phyloP scores from a whole-genome alignment of 2,888 invertebrate species.

The Aphodius sticticus region DNA sequence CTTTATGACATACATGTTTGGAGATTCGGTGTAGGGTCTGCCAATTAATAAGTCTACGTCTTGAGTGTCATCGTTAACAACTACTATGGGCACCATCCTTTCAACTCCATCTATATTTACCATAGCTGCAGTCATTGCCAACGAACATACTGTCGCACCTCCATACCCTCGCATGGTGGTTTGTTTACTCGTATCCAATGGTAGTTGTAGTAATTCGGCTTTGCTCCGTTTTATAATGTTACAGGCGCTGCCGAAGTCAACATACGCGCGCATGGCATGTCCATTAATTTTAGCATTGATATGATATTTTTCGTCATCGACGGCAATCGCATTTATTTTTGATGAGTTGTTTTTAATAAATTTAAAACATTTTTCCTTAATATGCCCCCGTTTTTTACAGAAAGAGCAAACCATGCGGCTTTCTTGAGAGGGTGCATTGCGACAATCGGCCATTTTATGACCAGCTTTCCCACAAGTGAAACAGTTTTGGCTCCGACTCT shows the following conservation, averaged over 20 bases:
- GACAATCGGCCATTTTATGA: slow-evolving; percentile 7
- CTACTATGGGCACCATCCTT: slow-evolving; percentile 21
- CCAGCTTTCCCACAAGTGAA: slow-evolving; percentile 17
- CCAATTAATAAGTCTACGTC: slow-evolving; percentile 25
- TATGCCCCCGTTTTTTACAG: background rate
- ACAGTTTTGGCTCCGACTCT: slow-evolving; percentile 8
- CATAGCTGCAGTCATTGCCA: slow-evolving; percentile 15
- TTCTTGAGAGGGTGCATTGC: background rate
- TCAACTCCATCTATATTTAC: slow-evolving; percentile 24
- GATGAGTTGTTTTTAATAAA: slow-evolving; percentile 15
- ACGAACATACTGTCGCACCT: slow-evolving; percentile 14
- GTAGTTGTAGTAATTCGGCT: slow-evolving; percentile 18
- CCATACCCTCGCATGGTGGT: slow-evolving; percentile 17
- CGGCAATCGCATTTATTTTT: slow-evolving; percentile 17
- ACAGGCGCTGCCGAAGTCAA: slow-evolving; percentile 23
- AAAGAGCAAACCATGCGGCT: background rate
- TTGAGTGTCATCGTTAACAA: slow-evolving; percentile 17
- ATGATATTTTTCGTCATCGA: slow-evolving; percentile 20
- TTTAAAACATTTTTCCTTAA: slow-evolving; percentile 7
- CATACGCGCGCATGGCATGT: slow-evolving; percentile 12
- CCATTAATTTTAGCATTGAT: slow-evolving; percentile 11
- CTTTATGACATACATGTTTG: background rate
- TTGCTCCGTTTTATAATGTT: slow-evolving; percentile 22
- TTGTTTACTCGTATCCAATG: slow-evolving; percentile 15
- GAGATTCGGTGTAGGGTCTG: slow-evolving; percentile 25